Percentiles rank a stretch among this genome's conserved stretches.
phyloP scores from a whole-genome alignment of 1,140 invertebrate species.

The Orius laevigatus region DNA sequence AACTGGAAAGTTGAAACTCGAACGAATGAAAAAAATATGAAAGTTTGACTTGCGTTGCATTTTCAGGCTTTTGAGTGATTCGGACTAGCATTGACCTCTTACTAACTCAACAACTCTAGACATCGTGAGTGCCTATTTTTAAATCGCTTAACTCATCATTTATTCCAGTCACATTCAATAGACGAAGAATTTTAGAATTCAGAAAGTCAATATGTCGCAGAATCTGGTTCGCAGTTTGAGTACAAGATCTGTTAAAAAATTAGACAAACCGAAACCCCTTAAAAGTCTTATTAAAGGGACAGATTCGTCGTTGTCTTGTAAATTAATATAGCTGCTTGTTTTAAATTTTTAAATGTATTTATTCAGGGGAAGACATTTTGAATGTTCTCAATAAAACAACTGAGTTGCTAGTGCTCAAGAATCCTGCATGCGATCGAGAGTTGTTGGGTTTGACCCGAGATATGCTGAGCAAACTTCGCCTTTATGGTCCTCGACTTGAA shows the following conservation, averaged over 20 bases:
- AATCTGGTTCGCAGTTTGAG: slow-evolving; percentile 5
- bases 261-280: slow-evolving; percentile 13
- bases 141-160: too few species aligned
- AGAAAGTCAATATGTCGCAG: too few species aligned
- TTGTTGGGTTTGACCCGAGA: slow-evolving; percentile 41
- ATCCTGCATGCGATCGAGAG: slow-evolving; percentile 41
- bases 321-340: neutral
- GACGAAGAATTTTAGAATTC: too few species aligned
- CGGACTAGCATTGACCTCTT: too few species aligned
- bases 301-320: neutral
- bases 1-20: too few species aligned
- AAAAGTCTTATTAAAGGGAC: neutral
- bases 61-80: too few species aligned
- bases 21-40: too few species aligned
- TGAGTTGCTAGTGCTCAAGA: slow-evolving; percentile 37
- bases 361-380: slow-evolving; percentile 2
- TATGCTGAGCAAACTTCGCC: slow-evolving; percentile 52
- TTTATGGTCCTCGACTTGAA: slow-evolving; percentile 55
- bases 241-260: slow-evolving; percentile 4
- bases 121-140: too few species aligned
- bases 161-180: too few species aligned
- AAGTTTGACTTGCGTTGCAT: too few species aligned
- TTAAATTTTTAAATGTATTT: slow-evolving; percentile 31
- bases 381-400: neutral
- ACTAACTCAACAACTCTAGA: too few species aligned